Evolutionary conservation across 2,113 vertebrate species (phyloP).

Genomic region (Siphamia tubifer): DNA sequence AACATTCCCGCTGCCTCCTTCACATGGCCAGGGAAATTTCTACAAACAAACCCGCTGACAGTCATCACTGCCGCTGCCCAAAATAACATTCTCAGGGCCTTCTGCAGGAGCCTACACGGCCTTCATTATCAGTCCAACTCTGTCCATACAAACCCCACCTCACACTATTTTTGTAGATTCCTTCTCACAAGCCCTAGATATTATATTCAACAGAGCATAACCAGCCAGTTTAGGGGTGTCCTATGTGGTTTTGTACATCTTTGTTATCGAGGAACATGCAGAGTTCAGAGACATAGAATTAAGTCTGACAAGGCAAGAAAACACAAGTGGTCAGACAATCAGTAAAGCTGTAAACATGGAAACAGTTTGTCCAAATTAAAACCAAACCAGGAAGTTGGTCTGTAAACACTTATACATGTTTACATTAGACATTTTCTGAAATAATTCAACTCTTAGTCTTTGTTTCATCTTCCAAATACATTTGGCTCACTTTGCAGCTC

Average conservation of each 20-base stretch:
- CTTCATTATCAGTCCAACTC: slow-evolving; percentile 4
- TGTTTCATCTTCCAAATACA: not conserved
- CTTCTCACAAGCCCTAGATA: too few species aligned
- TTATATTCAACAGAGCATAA: too few species aligned
- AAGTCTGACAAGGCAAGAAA: not conserved
- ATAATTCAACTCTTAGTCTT: not conserved
- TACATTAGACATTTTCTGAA: not conserved
- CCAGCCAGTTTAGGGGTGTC: too few species aligned
- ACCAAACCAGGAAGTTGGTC: not conserved
- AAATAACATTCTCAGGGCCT: slow-evolving; percentile 66
- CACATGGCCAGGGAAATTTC: slow-evolving; percentile 36
- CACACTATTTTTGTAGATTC: too few species aligned
- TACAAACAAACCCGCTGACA: slow-evolving; percentile 65
- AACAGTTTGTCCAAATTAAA: not conserved
- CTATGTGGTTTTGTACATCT: too few species aligned
- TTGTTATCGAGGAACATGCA: too few species aligned
- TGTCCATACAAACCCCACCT: not conserved
- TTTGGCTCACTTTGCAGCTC: not conserved
- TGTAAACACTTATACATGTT: not conserved
- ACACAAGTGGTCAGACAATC: not conserved
- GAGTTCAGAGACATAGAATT: too few species aligned
- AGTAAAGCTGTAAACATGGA: not conserved
- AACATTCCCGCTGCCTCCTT: slow-evolving; percentile 46
- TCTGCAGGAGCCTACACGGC: slow-evolving; percentile 16
- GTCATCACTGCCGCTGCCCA: slow-evolving; percentile 39